Evolutionary conservation across 2,888 invertebrate genomes (phyloP).

Genomic region (Oscheius sp.): DNA sequence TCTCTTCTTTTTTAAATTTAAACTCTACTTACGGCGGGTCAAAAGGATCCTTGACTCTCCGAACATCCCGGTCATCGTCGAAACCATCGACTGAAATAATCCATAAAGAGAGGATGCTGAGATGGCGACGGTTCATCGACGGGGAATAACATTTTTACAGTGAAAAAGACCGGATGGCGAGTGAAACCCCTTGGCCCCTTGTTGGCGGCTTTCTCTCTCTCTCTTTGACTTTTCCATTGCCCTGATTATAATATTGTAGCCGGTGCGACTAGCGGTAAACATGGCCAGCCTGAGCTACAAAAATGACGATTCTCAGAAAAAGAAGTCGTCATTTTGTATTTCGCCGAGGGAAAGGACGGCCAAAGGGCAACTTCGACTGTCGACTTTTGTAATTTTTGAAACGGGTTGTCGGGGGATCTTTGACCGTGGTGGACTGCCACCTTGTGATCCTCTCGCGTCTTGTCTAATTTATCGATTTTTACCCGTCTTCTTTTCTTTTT

Average conservation of each 20-base stretch:
- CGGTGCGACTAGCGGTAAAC: no score
- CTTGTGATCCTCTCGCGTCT: slow-evolving; percentile 26
- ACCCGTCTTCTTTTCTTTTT: neutral
- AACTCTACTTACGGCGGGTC: neutral
- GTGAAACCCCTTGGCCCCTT: neutral
- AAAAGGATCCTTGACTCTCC: slow-evolving; percentile 14
- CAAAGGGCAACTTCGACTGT: no score
- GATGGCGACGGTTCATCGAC: no score
- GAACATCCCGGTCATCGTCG: neutral
- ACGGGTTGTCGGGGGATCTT: no score
- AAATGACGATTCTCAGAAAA: no score
- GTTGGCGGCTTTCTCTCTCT: neutral
- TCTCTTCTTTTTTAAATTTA: neutral
- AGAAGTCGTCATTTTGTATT: no score
- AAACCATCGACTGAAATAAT: neutral
- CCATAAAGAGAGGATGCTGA: no score
- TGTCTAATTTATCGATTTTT: slow-evolving; percentile 21
- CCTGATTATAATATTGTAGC: no score
- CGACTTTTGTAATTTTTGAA: no score
- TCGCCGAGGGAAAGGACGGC: no score
- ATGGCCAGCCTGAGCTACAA: no score
- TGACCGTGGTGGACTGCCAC: neutral
- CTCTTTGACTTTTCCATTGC: no score
- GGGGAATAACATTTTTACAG: slow-evolving; percentile 25
- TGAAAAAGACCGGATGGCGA: slow-evolving; percentile 7